Evolutionary conservation across 2,113 vertebrate genomes (phyloP), one percentile per base, ranked within the genome.

Genomic region (human): DNA sequence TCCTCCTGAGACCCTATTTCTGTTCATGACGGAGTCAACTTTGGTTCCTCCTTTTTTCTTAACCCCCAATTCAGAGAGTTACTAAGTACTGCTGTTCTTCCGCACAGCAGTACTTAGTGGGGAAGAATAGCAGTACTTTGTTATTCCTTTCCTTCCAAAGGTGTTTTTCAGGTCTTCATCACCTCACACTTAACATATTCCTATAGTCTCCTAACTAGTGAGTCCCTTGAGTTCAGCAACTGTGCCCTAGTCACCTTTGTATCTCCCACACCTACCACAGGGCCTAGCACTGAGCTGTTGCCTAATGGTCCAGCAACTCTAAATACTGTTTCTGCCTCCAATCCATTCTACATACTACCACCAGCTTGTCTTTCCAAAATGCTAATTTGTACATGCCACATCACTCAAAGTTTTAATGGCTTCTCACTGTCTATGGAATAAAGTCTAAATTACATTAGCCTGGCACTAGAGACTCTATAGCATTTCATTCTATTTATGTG

Each of bases 321-420:
- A 94, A 94, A 80, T 32, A 93, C 6, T 17, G 3, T 92, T 20
- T 92, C 89, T 93, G 50, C 25, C 75, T 95, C 70, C 61, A 66
- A 85, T 84, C 55, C 76, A 81, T 25, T 81, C 18, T 73, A 30
- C 27, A 40, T 30, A 10, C 8, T 73, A 45, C 59, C 68, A 79
- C 27, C 18, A 45, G 35, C 38, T 72, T 27, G 64, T 32, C 61
- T 80, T 92, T 78, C 52, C 94, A 96, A 93, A 87, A 93, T 7
- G 76, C 43, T 64, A 43, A 78, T 64, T 11, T 93, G 70, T 32
- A 55, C 55, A 90, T 27, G 27, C 35, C 10, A 73, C 10, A 40
- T 22, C 52, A 83, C 30, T 52, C 40, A 27, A 48, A 81, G 38
- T 87, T 89, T 66, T 83, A 72, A 93, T 8, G 32, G 18, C 55